These are phyloP conservation scores for Eucidaris tribuloides DNA, from an alignment of 35 echinoderm and acorn worm genomes.

Conservation along the genomic window DNA sequence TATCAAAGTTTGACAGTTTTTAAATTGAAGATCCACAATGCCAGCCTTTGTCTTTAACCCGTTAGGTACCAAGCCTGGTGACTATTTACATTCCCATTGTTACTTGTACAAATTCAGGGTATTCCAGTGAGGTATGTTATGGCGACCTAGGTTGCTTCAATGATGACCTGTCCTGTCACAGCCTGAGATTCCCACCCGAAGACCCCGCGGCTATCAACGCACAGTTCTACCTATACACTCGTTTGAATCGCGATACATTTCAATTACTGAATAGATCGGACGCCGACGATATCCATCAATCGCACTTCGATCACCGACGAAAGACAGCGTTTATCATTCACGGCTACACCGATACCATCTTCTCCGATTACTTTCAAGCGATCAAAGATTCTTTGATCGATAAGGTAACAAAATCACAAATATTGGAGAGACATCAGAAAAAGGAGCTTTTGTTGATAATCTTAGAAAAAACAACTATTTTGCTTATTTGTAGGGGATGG, in stretches of 20 bases:
- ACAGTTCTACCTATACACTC: constrained; percentile 64
- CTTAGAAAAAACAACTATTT: too few relatives aligned
- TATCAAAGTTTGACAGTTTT: too few relatives aligned
- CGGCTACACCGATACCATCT: constrained; percentile 65
- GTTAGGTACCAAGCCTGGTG: too few relatives aligned
- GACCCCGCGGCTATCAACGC: constrained; percentile 47
- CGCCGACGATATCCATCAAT: background rate
- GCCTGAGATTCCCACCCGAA: constrained; percentile 61
- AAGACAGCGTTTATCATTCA: constrained; percentile 62
- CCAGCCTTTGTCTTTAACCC: too few relatives aligned
- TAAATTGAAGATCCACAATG: too few relatives aligned
- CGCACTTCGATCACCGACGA: constrained; percentile 33
- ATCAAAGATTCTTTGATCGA: constrained; percentile 50
- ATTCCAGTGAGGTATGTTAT: constrained; percentile 71
- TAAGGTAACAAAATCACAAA: too few relatives aligned
- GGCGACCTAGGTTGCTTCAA: constrained; percentile 78
- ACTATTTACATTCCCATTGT: too few relatives aligned
- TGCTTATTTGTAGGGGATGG: too few relatives aligned
- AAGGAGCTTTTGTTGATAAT: too few relatives aligned
- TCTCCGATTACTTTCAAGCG: background rate
- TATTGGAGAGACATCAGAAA: too few relatives aligned
- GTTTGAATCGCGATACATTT: background rate
- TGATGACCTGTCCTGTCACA: constrained; percentile 28
- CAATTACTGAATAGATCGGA: constrained; percentile 27
- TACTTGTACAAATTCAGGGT: too few relatives aligned